A percentile compares a stretch with the other conserved stretches of the same genome.
Conservation (phyloP, 2,797 vertebrate species). For the Dromococcyx pavoninus region DNA sequence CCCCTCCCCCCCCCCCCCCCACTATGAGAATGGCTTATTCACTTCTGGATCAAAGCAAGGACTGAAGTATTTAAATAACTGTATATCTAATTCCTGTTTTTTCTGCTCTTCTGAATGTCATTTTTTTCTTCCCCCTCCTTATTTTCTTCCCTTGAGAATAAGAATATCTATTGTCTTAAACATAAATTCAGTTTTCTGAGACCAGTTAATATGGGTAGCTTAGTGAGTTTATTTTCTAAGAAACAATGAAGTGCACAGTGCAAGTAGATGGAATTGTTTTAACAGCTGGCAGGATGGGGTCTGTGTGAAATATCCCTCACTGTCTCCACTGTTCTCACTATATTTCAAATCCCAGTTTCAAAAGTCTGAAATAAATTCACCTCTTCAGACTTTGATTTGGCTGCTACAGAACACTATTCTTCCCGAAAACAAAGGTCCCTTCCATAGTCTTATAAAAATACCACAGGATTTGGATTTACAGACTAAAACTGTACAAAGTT, state of each 20-base stretch:
- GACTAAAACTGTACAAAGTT: not conserved
- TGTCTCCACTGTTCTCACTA: constrained; percentile 13
- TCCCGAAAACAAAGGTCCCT: not conserved
- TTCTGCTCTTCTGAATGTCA: not conserved
- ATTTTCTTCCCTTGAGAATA: not conserved
- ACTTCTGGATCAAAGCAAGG: not conserved
- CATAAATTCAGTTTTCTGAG: not conserved
- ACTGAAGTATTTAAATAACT: not conserved
- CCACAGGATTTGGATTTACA: not conserved
- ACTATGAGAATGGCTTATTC: not conserved
- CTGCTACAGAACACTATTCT: not conserved
- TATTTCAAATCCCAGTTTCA: constrained; percentile 14
- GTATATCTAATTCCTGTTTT: not conserved
- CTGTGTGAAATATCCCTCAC: not conserved
- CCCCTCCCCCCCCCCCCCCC: not conserved
- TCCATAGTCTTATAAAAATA: not conserved
- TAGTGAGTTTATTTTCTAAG: not conserved
- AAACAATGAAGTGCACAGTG: not conserved
- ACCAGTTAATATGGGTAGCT: not conserved
- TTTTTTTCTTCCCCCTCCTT: not conserved
- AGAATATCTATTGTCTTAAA: not conserved
- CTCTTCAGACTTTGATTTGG: not conserved
- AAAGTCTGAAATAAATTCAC: not conserved
- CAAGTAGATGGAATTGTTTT: constrained; percentile 11
- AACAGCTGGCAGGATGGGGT: not conserved